phyloP scores from a whole-genome alignment of 1,140 invertebrate genomes.

The Plectrocnemia conspersa region DNA sequence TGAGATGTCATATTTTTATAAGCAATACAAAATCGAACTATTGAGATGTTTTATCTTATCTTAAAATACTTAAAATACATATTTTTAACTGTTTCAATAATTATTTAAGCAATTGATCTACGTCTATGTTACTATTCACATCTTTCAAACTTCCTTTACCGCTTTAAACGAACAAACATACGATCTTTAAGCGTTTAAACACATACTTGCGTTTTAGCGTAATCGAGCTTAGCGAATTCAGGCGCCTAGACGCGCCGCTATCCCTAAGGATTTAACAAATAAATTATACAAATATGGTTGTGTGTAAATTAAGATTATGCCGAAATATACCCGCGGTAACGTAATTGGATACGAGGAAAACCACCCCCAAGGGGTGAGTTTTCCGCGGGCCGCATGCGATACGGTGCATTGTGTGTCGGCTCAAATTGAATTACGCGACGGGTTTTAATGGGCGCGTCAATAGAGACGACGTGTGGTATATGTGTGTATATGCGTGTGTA shows the following conservation, averaged over 20 bases:
- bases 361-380: not conserved
- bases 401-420: not conserved
- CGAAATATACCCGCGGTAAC: not conserved
- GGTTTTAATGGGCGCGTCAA: constrained; percentile 3
- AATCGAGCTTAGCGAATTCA: constrained; percentile 28
- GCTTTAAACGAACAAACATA: too few species aligned
- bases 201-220: too few species aligned
- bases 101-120: too few species aligned
- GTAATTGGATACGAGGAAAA: not conserved
- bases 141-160: too few species aligned
- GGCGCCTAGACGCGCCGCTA: constrained; percentile 11
- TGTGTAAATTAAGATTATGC: constrained; percentile 24
- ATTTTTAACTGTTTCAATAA: too few species aligned
- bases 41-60: too few species aligned
- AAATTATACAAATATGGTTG: constrained; percentile 31
- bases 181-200: constrained; percentile 11
- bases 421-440: not conserved
- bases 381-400: not conserved
- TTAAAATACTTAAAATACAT: too few species aligned
- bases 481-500: not conserved
- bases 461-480: not conserved
- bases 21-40: too few species aligned
- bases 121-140: too few species aligned
- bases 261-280: constrained; percentile 26
- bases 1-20: too few species aligned